Percentiles rank a stretch among this genome's conserved stretches.
Conservation (phyloP, 2,888 invertebrate genomes). For the Amphimallon solstitiale region DNA sequence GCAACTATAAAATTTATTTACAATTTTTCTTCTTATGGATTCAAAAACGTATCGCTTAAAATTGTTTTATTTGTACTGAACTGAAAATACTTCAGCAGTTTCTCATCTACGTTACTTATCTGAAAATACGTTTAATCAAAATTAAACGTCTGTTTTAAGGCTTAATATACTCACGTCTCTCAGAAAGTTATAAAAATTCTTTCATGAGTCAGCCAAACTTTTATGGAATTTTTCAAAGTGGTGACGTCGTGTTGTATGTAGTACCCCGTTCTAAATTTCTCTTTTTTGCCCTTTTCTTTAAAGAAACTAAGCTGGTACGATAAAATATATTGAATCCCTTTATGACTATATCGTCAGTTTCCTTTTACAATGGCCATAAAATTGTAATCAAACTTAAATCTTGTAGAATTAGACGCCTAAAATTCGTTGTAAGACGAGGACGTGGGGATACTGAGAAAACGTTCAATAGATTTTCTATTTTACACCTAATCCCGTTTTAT, state of each 20-base stretch:
- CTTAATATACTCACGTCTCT: no score
- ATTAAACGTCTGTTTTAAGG: no score
- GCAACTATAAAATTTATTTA: no score
- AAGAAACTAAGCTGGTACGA: background rate
- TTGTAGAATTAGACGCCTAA: slow-evolving; percentile 24
- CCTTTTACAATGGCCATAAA: slow-evolving; percentile 22
- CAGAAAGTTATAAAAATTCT: no score
- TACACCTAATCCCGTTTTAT: slow-evolving; percentile 30
- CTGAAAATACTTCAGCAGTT: no score
- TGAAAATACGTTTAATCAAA: no score
- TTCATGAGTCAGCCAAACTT: background rate
- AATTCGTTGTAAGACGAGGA: slow-evolving; percentile 22
- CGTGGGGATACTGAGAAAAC: background rate
- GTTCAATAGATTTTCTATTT: slow-evolving; percentile 25
- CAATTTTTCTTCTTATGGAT: no score
- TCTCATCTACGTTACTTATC: no score
- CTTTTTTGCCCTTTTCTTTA: background rate
- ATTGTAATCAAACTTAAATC: slow-evolving; percentile 33
- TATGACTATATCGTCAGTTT: slow-evolving; percentile 31
- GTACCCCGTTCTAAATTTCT: background rate
- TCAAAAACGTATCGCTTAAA: no score
- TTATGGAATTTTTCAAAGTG: background rate
- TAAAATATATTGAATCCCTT: slow-evolving; percentile 23
- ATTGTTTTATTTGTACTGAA: no score
- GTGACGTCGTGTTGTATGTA: background rate